These are phyloP conservation scores for Lasioglossum albipes DNA, from an alignment of 1,140 invertebrate species.

Conservation along the genomic window DNA sequence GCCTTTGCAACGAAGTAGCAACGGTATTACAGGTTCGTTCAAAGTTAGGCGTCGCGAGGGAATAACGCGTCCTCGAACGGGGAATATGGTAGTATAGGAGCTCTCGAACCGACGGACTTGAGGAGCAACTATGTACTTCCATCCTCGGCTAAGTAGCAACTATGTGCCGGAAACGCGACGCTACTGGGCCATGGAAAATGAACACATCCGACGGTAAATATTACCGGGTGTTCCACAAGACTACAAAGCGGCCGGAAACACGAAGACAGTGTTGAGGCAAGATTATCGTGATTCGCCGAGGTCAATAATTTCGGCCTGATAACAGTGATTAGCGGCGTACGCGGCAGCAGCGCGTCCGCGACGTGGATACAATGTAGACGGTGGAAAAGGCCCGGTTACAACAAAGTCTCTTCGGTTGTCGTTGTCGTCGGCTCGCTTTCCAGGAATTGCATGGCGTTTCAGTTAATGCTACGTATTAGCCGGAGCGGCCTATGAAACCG, in stretches of 20 bases:
- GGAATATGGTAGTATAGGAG: neutral
- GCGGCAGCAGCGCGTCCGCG: neutral
- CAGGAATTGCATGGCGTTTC: conserved; percentile 53
- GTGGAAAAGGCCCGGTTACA: neutral
- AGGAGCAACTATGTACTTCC: too few species aligned
- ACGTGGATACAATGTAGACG: neutral
- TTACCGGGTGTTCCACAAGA: neutral
- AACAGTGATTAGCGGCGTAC: neutral
- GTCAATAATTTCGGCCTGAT: conserved; percentile 2
- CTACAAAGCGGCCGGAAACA: neutral
- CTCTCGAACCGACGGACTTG: too few species aligned
- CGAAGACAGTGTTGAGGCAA: too few species aligned
- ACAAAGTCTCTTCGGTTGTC: neutral
- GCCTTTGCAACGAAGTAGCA: too few species aligned
- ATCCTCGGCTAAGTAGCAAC: too few species aligned
- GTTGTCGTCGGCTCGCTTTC: conserved; percentile 10
- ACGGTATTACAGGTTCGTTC: too few species aligned
- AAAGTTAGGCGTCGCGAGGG: too few species aligned
- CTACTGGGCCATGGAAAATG: neutral
- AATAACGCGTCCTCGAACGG: too few species aligned
- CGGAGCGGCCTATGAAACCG: conserved; percentile 43
- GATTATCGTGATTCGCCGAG: neutral
- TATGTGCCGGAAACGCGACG: too few species aligned
- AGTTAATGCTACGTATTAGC: conserved; percentile 55
- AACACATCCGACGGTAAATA: neutral